A percentile compares a stretch with the other conserved stretches of the same genome.
These are phyloP conservation scores for Buceros bicornis DNA, from an alignment of 2,797 vertebrate species.

Conservation along the genomic window DNA sequence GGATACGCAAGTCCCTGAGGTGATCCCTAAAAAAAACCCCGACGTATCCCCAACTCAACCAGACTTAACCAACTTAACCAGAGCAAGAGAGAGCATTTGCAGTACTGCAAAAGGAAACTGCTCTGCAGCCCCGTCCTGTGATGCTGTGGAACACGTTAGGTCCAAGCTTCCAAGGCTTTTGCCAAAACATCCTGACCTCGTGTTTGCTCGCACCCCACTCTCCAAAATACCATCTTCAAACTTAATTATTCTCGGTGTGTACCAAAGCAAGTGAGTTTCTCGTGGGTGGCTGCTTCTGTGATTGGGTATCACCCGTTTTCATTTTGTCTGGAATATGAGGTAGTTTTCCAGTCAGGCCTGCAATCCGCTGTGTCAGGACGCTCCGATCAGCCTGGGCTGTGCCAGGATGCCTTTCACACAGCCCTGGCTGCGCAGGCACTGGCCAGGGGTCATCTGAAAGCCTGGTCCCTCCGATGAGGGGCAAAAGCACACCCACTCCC, in stretches of 20 bases:
- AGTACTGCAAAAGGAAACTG: not conserved
- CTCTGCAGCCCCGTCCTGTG: not conserved
- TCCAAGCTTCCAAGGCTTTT: not conserved
- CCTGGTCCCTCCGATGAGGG: not conserved
- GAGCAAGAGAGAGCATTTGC: not conserved
- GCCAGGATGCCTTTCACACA: not conserved
- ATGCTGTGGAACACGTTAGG: not conserved
- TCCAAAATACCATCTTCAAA: conserved; percentile 20
- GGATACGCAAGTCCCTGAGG: not conserved
- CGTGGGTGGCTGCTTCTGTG: conserved; percentile 16
- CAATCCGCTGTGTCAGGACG: not conserved
- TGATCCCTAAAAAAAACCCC: not conserved
- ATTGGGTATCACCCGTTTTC: conserved; percentile 29
- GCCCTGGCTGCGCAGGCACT: not conserved
- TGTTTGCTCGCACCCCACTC: not conserved
- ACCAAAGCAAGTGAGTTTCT: conserved; percentile 6
- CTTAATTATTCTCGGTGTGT: conserved; percentile 21
- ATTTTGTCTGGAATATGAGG: conserved; percentile 34
- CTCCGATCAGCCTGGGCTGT: not conserved
- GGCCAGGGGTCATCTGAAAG: not conserved
- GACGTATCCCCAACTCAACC: not conserved
- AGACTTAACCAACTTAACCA: not conserved
- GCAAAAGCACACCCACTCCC: not conserved
- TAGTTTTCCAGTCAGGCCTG: conserved; percentile 6
- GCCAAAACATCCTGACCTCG: conserved; percentile 9